Evolutionary conservation across 2,888 invertebrate genomes (phyloP), one percentile per base, ranked within the genome.

Genomic region (Anthrax anthrax): DNA sequence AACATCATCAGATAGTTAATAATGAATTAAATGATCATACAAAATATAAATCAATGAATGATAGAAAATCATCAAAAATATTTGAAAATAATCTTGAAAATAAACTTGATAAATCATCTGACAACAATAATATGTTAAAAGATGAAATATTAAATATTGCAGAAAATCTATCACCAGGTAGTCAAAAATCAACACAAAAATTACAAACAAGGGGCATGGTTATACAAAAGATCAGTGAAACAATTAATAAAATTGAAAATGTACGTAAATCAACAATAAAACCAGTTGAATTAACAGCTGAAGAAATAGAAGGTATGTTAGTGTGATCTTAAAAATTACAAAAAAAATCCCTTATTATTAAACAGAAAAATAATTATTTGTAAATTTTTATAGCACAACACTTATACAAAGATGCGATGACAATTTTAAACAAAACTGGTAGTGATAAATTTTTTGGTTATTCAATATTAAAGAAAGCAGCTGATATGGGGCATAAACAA

Each of bases 401-500:
- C 39, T 63, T 89, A 18, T 92, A 79, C 60, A 81, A 84, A 29
- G 72, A 72, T 42, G 90, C 85, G 0, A 72, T 80, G 58, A 72
- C 70, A 38, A 74, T 85, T 56, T 66, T 90, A 14, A 80, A 80
- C 53, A 81, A 84, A 23, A 81, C 84, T 0, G 71, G 74, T 42
- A 76, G 81, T 0, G 82, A 86, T 60, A 78, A 84, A 49, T 71
- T 74, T 2, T 76, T 76, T 43, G 89, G 88, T 0, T 88, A 87
- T 56, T 73, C 80, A 36, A 70, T 88, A 44, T 72, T 97, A 32
- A 75, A 80, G 38, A 75, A 81, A 54, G 88, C 96, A 0, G 85
- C 92, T 0, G 78, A 80, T 39, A 71, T 80, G 47, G 90, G 90
- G 37, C 89, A 94, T 63, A 65, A 71, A 1, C 81, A 84, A 42